These are phyloP conservation scores for Acanthiza pusilla DNA, from an alignment of 2,797 vertebrate genomes.

Conservation along the genomic window DNA sequence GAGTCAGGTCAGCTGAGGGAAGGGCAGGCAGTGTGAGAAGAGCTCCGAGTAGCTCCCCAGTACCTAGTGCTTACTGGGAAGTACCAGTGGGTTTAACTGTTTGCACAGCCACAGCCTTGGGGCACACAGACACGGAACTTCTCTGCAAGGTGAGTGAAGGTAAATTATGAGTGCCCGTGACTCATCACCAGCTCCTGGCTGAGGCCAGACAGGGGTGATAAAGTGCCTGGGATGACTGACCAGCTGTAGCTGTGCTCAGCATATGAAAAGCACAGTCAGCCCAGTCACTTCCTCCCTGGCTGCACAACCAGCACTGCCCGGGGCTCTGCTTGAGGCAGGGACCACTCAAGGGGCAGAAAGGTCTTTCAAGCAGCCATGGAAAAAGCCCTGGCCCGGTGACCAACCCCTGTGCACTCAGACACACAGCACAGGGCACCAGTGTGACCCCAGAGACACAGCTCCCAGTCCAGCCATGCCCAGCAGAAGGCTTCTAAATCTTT, in stretches of 20 bases:
- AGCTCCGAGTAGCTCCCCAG: background rate
- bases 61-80: background rate
- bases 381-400: background rate
- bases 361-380: background rate
- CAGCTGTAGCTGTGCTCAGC: background rate
- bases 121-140: rapidly evolving
- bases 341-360: rapidly evolving
- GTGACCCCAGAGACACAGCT: background rate
- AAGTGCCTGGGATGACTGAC: background rate
- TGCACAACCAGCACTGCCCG: rapidly evolving
- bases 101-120: background rate
- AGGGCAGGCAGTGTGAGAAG: background rate
- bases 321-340: background rate
- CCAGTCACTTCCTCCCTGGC: background rate
- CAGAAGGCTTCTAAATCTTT: background rate
- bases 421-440: rapidly evolving
- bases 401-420: background rate
- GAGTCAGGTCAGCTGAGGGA: background rate
- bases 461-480: rapidly evolving
- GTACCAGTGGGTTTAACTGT: background rate
- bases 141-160: background rate
- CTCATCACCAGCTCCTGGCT: background rate
- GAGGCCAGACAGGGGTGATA: background rate
- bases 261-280: background rate
- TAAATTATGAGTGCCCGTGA: rapidly evolving